phyloP scores from a whole-genome alignment of 1,140 invertebrate genomes.

The Bombus pyrosoma region DNA sequence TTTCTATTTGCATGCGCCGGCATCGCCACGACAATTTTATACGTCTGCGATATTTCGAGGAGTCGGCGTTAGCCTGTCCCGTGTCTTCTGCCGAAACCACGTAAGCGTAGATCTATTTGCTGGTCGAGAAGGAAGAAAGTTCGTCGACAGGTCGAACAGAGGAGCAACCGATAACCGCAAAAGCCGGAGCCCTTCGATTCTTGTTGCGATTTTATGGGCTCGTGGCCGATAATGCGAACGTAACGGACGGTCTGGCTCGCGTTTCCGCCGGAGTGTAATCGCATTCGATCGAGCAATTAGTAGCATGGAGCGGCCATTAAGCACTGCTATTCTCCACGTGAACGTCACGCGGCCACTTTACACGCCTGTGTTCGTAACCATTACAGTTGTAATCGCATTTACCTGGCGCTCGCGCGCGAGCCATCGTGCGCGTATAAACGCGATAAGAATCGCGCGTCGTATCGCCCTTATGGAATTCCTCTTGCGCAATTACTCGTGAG shows the following conservation, averaged over 20 bases:
- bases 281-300: constrained; percentile 67
- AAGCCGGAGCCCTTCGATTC: not conserved
- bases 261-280: constrained; percentile 50
- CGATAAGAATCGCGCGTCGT: constrained; percentile 5
- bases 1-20: constrained; percentile 79
- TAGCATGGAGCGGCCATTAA: constrained; percentile 58
- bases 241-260: constrained; percentile 23
- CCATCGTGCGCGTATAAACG: constrained; percentile 10
- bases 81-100: not conserved
- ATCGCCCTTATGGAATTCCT: constrained; percentile 7
- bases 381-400: constrained; percentile 43
- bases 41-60: constrained; percentile 80
- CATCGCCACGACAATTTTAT: constrained; percentile 78
- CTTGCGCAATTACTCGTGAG: not conserved
- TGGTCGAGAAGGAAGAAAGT: not conserved
- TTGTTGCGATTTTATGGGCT: not conserved
- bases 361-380: constrained; percentile 9
- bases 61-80: constrained; percentile 19
- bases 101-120: too few relatives aligned
- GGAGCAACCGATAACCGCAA: not conserved
- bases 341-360: constrained; percentile 39
- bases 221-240: constrained; percentile 10
- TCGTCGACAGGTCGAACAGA: not conserved
- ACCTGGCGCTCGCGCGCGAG: constrained; percentile 9
- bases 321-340: constrained; percentile 40